These are phyloP conservation scores for Tragulus kanchil DNA, from an alignment of 2,113 vertebrate genomes.

Conservation along the genomic window DNA sequence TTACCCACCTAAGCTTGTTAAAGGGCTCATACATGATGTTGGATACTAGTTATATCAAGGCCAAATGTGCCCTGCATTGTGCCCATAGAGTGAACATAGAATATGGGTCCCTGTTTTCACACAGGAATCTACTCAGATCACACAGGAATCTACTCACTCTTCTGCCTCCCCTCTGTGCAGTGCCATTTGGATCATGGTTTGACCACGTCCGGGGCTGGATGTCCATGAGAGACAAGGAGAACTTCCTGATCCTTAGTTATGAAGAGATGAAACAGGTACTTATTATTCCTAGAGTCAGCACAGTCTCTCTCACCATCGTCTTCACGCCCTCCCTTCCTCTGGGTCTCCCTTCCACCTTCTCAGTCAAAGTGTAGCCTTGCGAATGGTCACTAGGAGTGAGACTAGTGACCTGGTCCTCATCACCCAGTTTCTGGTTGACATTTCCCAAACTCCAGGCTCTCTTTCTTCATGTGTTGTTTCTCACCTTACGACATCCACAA, in stretches of 20 bases:
- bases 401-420: neutral
- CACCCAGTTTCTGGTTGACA: neutral
- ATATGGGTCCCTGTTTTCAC: neutral
- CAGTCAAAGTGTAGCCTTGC: neutral
- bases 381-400: neutral
- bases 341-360: neutral
- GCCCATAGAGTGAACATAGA: neutral
- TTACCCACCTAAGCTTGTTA: neutral
- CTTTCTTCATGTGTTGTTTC: neutral
- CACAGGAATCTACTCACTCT: neutral
- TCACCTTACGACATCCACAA: neutral
- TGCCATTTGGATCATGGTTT: conserved; percentile 18
- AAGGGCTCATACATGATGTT: neutral
- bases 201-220: neutral
- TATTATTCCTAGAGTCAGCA: neutral
- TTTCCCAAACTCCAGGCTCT: neutral
- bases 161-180: neutral
- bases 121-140: too few relatives aligned
- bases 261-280: conserved; percentile 39
- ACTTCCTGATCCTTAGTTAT: neutral
- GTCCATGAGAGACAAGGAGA: neutral
- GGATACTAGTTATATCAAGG: neutral
- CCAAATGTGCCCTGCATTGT: neutral
- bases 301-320: fast-evolving
- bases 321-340: fast-evolving